A percentile compares a stretch with the other conserved stretches of the same genome.
Conservation (phyloP, 2,888 invertebrate species). For the Athripsodes cinereus region DNA sequence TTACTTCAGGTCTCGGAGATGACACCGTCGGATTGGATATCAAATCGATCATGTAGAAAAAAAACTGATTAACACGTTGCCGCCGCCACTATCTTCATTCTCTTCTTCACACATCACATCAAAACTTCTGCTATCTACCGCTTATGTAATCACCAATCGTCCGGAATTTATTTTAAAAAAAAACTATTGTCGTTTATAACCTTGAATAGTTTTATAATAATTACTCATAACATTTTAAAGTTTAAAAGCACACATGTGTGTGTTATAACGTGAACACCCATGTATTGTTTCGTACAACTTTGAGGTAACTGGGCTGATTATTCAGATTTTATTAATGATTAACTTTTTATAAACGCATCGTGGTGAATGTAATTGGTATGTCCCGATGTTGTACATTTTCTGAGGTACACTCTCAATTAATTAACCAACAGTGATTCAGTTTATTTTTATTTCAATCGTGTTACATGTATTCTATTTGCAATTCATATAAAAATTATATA, state of each 20-base stretch:
- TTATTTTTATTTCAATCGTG: no score
- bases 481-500: no score
- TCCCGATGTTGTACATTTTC: not conserved
- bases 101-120: not conserved
- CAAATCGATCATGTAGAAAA: not conserved
- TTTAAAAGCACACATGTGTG: no score
- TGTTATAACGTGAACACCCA: not conserved
- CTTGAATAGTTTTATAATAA: not conserved
- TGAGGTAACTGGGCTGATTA: not conserved
- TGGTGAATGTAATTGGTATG: not conserved
- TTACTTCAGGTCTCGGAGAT: not conserved
- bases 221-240: no score
- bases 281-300: not conserved
- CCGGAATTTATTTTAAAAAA: not conserved
- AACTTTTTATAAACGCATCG: not conserved
- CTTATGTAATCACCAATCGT: not conserved
- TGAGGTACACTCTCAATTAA: no score
- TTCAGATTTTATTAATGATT: not conserved
- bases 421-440: no score
- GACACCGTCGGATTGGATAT: not conserved
- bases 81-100: not conserved
- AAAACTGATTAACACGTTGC: not conserved
- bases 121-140: not conserved
- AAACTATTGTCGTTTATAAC: not conserved
- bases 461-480: no score